phyloP scores from a whole-genome alignment of 2,113 vertebrate genomes.

The Poeciliopsis prolifica region DNA sequence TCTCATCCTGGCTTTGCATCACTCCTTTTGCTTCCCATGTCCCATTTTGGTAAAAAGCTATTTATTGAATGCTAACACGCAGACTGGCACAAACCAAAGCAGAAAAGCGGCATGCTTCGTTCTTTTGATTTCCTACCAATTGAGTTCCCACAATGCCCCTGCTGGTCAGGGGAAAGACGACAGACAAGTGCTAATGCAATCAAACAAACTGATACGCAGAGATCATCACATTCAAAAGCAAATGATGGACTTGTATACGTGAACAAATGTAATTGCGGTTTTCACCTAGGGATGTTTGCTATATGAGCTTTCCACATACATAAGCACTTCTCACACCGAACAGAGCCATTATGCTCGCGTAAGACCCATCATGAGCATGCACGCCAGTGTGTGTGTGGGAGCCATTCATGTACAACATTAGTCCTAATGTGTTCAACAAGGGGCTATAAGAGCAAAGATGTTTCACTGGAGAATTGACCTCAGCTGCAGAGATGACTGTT shows the following conservation, averaged over 20 bases:
- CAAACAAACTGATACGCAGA: slow-evolving; percentile 12
- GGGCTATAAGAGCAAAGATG: slow-evolving; percentile 29
- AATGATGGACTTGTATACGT: slow-evolving; percentile 4
- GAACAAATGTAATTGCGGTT: slow-evolving; percentile 28
- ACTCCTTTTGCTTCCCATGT: neutral
- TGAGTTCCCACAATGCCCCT: slow-evolving; percentile 15
- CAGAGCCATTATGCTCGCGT: slow-evolving; percentile 52
- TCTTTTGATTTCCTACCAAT: slow-evolving; percentile 36
- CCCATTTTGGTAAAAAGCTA: slow-evolving; percentile 53
- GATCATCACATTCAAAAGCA: slow-evolving; percentile 5
- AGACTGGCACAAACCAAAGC: slow-evolving; percentile 36
- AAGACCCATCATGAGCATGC: slow-evolving; percentile 35
- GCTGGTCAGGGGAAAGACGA: slow-evolving; percentile 17
- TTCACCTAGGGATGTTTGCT: slow-evolving; percentile 59
- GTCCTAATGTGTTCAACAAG: slow-evolving; percentile 45
- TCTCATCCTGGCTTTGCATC: neutral
- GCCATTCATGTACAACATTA: slow-evolving; percentile 23
- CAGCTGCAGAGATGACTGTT: slow-evolving; percentile 49
- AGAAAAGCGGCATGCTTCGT: slow-evolving; percentile 25
- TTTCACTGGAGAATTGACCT: slow-evolving; percentile 58
- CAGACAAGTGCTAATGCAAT: slow-evolving; percentile 31
- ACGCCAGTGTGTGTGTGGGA: slow-evolving; percentile 4
- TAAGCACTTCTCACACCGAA: slow-evolving; percentile 62
- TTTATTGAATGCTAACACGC: slow-evolving; percentile 57
- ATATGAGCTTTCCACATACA: slow-evolving; percentile 58